Evolutionary conservation across 2,888 invertebrate genomes (phyloP).

Genomic region (Chydorus sphaericus): DNA sequence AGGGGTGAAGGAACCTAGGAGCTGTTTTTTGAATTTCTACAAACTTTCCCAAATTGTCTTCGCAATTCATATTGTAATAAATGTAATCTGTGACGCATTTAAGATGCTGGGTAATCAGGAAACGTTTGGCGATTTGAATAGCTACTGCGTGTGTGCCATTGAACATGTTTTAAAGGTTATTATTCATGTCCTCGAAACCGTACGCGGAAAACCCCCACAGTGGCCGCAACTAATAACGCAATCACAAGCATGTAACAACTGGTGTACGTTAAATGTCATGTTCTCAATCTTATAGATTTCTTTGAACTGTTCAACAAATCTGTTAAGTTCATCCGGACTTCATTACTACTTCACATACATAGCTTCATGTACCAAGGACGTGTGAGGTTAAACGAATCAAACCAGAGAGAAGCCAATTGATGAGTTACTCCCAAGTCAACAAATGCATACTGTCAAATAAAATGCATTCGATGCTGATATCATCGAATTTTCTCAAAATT

Average conservation of each 20-base stretch:
- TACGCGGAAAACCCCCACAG: constrained; percentile 16
- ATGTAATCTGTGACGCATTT: not conserved
- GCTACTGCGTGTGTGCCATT: constrained; percentile 13
- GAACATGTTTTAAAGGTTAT: constrained; percentile 11
- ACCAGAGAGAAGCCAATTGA: constrained; percentile 15
- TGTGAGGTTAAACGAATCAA: constrained; percentile 11
- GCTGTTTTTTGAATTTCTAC: not conserved
- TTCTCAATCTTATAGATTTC: constrained; percentile 13
- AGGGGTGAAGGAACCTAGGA: not conserved
- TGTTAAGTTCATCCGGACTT: not conserved
- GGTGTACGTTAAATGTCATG: constrained; percentile 17
- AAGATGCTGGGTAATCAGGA: not conserved
- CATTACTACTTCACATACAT: not conserved
- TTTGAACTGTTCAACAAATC: constrained; percentile 11
- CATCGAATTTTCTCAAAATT: not conserved
- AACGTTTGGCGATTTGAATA: constrained; percentile 11
- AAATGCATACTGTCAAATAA: constrained; percentile 18
- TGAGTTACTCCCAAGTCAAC: constrained; percentile 15
- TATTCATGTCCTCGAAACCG: constrained; percentile 17
- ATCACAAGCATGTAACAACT: constrained; percentile 14
- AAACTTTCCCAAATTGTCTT: not conserved
- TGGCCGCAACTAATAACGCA: constrained; percentile 18
- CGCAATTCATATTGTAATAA: no score
- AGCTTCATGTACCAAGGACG: constrained; percentile 15
- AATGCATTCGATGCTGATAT: constrained; percentile 17